Evolutionary conservation across 35 echinoderm and acorn worm species (phyloP), one percentile per base, ranked within the genome.

Genomic region (Apostichopus californicus): DNA sequence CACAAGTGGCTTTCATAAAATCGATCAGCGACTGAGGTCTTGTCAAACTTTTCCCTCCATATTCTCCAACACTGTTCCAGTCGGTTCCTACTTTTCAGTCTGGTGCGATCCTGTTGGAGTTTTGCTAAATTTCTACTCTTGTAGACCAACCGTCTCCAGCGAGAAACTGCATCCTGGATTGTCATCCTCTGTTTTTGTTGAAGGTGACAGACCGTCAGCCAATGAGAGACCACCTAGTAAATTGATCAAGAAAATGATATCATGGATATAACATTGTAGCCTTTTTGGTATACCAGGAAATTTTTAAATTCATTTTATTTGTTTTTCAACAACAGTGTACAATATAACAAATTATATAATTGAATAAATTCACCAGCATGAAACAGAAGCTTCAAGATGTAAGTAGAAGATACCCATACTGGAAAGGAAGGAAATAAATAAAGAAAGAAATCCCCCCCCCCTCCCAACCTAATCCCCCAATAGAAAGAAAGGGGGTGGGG

Each of bases 21-120:
- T 75, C 17, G 14, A 6, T 75, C 71, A 20, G 71, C 71, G 22
- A 22, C 17, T 6, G 20, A 18, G n/a, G 15, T 75, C n/a, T 58
- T 59, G 4, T 23, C 3, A 25, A 55, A 17, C 18, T 10, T 59
- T 22, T 85, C 81, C 21, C 58, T 85, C 81, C 81, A 85, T 1
- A n/a, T 85, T 58, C 7, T 85, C 81, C 81, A 85, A 85, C 18
- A 85, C 14, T n/a, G 6, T 59, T 85, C 34, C 5, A 85, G 5
- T 56, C 15, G n/a, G 17, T 55, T 85, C 7, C 58, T 5, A 20
- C 58, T 24, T 55, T 54, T 85, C 55, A 56, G 20, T 9, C 57
- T 59, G 20, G 55, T 85, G 18, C 20, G 58, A 8, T 85, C 55
- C 20, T 59, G 2, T 22, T 59, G 55, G 6, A 17, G 56, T n/a